Conservation (phyloP, 92 coral and sea anemone genomes). For the Heteractis magnifica region DNA sequence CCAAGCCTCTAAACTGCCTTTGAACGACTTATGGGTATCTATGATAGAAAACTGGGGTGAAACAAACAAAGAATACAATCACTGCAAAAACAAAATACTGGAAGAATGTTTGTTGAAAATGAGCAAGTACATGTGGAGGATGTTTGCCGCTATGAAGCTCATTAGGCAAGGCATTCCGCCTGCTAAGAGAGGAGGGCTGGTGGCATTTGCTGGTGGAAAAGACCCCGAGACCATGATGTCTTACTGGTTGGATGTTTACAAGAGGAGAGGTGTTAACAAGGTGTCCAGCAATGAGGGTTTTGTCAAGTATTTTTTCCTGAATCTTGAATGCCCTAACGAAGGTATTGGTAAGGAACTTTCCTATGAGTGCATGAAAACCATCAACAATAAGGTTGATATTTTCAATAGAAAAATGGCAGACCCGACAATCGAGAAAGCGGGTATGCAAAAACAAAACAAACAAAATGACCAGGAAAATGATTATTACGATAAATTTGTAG, state of each 20-base stretch:
- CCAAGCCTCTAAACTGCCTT: slow-evolving; percentile 13
- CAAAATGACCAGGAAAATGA: background rate
- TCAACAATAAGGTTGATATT: slow-evolving; percentile 1
- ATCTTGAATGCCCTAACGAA: background rate
- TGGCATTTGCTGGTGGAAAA: background rate
- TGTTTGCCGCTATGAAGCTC: slow-evolving; percentile 46
- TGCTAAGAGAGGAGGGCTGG: background rate
- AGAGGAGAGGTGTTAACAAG: background rate
- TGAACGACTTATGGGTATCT: slow-evolving; percentile 70
- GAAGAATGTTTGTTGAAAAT: slow-evolving; percentile 63
- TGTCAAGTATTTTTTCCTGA: background rate
- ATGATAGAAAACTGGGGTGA: slow-evolving; percentile 91
- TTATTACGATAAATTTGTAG: background rate
- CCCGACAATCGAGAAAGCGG: background rate
- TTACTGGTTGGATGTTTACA: slow-evolving; percentile 5
- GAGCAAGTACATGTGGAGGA: slow-evolving; percentile 70
- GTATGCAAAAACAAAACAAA: background rate
- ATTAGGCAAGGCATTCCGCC: background rate
- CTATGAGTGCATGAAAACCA: background rate
- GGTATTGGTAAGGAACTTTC: background rate
- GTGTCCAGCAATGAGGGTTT: background rate
- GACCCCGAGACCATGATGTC: slow-evolving; percentile 1
- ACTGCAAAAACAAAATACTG: background rate
- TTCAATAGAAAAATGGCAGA: background rate
- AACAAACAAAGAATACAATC: slow-evolving; percentile 60